Percentiles rank a stretch among this genome's conserved stretches.
Evolutionary conservation across 2,888 invertebrate genomes (phyloP).

Genomic region (Oligia strigilis): DNA sequence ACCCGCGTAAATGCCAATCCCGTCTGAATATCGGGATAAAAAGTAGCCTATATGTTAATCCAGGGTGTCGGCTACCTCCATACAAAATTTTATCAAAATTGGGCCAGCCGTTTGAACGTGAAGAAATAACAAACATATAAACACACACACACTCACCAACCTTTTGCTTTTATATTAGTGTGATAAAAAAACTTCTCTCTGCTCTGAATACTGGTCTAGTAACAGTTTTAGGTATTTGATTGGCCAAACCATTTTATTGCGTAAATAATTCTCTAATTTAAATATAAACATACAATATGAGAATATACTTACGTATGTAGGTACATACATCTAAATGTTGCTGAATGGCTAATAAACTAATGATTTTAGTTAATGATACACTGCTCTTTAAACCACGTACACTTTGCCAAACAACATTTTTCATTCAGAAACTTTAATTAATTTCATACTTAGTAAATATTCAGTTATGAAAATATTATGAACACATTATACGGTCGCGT

Average conservation of each 20-base stretch:
- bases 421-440: slow-evolving; percentile 32
- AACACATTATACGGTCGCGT: slow-evolving; percentile 37
- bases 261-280: neutral
- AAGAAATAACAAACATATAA: too few species aligned
- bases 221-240: neutral
- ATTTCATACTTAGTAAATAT: slow-evolving; percentile 10
- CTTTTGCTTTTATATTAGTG: too few species aligned
- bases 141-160: too few species aligned
- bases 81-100: too few species aligned
- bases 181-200: neutral
- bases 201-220: neutral
- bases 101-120: too few species aligned
- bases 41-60: too few species aligned
- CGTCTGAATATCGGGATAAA: too few species aligned
- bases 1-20: too few species aligned
- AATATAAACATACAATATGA: neutral
- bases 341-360: neutral
- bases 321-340: neutral
- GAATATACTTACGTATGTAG: too few species aligned
- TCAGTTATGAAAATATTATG: slow-evolving; percentile 25
- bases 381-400: neutral
- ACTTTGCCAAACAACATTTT: slow-evolving; percentile 1
- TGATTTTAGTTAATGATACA: neutral
- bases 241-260: neutral
- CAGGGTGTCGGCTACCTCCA: too few species aligned